Evolutionary conservation across 1,140 invertebrate species (phyloP).

Genomic region (Rhagoletis zephyria): DNA sequence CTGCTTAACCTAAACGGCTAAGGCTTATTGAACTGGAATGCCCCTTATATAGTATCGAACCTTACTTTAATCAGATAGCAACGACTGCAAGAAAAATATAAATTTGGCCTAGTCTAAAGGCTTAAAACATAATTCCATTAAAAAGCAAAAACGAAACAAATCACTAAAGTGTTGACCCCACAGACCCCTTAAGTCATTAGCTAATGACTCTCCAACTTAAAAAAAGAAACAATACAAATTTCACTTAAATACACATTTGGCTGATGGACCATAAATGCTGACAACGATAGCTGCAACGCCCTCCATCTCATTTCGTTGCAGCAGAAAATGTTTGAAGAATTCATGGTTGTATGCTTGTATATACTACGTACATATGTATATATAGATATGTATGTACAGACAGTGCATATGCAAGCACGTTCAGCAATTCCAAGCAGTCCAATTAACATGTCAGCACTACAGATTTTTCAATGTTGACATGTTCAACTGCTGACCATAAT

Average conservation of each 20-base stretch:
- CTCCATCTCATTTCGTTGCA: background rate
- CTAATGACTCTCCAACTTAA: background rate
- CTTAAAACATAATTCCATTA: too few species aligned
- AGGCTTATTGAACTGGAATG: too few species aligned
- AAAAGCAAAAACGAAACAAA: background rate
- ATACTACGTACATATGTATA: background rate
- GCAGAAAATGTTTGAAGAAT: too few species aligned
- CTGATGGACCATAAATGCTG: background rate
- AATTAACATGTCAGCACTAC: conserved; percentile 44
- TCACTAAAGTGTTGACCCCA: background rate
- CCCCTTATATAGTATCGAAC: too few species aligned
- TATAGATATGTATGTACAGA: background rate
- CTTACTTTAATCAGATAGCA: too few species aligned
- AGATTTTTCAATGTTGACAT: conserved; percentile 33
- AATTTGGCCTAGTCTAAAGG: too few species aligned
- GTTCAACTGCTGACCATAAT: conserved; percentile 32
- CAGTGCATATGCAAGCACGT: background rate
- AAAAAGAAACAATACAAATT: background rate
- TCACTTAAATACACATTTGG: background rate
- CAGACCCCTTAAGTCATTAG: conserved; percentile 11
- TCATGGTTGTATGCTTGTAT: background rate
- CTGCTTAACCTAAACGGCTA: too few species aligned
- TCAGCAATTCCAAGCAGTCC: background rate
- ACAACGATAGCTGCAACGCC: conserved; percentile 25
- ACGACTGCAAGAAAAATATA: too few species aligned